Evolutionary conservation across 1,140 invertebrate species (phyloP).

Genomic region (Procambarus virginalis): DNA sequence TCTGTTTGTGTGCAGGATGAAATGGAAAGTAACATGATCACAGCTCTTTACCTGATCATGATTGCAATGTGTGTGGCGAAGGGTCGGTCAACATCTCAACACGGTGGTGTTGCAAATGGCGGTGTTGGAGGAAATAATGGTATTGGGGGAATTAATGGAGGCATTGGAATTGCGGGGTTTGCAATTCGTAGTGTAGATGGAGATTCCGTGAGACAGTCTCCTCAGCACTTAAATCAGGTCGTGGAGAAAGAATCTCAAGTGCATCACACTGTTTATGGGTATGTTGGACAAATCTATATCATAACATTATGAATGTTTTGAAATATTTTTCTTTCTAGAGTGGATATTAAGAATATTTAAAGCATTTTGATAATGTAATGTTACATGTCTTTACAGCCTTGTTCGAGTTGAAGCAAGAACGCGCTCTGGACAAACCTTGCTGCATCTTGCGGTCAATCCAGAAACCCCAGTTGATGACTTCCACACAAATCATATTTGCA

Average conservation of each 20-base stretch:
- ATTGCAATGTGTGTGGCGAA: constrained; percentile 85
- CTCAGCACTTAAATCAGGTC: constrained; percentile 10
- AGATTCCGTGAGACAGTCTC: not conserved
- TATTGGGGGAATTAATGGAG: constrained; percentile 6
- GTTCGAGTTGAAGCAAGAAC: constrained; percentile 49
- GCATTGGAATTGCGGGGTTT: constrained; percentile 24
- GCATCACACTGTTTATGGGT: constrained; percentile 63
- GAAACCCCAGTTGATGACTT: constrained; percentile 93
- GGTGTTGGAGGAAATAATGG: constrained; percentile 20
- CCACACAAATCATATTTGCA: constrained; percentile 92
- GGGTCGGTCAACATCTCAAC: constrained; percentile 48
- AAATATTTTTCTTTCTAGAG: no score
- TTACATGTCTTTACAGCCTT: constrained; percentile 17
- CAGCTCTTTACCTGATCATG: constrained; percentile 88
- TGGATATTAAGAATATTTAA: no score
- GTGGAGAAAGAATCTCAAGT: constrained; percentile 63
- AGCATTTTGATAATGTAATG: no score
- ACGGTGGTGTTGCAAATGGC: constrained; percentile 5
- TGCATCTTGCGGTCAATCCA: constrained; percentile 81
- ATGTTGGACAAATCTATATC: not conserved
- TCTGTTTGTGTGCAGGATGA: constrained; percentile 79
- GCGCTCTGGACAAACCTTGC: constrained; percentile 76
- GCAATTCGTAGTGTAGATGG: constrained; percentile 18
- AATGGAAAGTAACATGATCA: constrained; percentile 89
- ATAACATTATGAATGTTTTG: no score